phyloP scores from a whole-genome alignment of 2,888 invertebrate species.

The Lysandra coridon region DNA sequence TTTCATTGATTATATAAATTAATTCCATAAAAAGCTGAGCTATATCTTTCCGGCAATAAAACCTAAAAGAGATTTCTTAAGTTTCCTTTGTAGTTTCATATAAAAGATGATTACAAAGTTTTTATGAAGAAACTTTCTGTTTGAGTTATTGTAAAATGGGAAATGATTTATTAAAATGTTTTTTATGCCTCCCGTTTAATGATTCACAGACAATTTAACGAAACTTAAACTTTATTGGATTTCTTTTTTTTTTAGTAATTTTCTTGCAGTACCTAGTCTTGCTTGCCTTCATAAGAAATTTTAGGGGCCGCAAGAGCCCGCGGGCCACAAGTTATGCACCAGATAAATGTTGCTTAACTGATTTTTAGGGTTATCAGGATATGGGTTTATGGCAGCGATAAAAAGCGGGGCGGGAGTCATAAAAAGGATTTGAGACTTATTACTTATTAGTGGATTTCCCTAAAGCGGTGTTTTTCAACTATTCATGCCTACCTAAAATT shows the following conservation, averaged over 20 bases:
- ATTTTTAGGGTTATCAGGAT: background rate
- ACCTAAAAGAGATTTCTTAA: constrained; percentile 20
- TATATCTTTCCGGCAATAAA: constrained; percentile 23
- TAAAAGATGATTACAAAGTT: constrained; percentile 27
- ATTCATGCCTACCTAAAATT: background rate
- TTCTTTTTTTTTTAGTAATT: background rate
- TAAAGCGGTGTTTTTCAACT: background rate
- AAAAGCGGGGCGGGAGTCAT: constrained; percentile 10
- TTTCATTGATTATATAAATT: background rate
- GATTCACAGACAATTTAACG: background rate
- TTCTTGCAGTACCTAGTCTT: too few relatives aligned
- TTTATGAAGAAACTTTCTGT: constrained; percentile 29
- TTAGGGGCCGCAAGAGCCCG: too few relatives aligned
- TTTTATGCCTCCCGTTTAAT: constrained; percentile 3
- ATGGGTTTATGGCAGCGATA: constrained; percentile 11
- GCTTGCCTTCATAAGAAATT: too few relatives aligned
- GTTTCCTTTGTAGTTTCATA: constrained; percentile 22
- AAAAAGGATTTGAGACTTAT: constrained; percentile 15
- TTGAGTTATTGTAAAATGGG: constrained; percentile 24
- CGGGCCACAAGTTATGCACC: too few relatives aligned
- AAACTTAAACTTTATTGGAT: background rate
- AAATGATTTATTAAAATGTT: constrained; percentile 28
- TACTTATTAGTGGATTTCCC: background rate
- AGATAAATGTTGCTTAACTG: constrained; percentile 1
- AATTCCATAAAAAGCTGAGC: constrained; percentile 14